phyloP scores from a whole-genome alignment of 2,113 vertebrate genomes.

The Tauraco erythrolophus region DNA sequence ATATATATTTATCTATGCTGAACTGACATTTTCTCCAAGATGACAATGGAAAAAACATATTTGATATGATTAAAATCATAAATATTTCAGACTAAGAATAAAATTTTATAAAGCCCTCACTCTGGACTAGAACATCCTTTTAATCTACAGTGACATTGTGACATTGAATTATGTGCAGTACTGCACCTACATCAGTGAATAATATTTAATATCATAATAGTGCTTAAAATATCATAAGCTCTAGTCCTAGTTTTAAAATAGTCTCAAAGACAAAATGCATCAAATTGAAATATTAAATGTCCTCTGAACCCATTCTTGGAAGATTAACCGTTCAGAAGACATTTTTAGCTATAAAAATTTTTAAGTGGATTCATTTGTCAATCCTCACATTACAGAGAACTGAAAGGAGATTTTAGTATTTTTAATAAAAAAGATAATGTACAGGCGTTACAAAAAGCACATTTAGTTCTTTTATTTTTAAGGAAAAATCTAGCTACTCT shows the following conservation, averaged over 20 bases:
- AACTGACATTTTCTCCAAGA: background rate
- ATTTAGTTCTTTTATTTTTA: background rate
- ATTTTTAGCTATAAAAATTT: background rate
- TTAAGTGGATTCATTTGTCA: background rate
- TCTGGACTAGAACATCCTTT: conserved; percentile 4
- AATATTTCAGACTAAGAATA: conserved; percentile 22
- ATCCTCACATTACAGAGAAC: background rate
- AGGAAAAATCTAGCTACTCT: background rate
- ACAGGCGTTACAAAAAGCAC: background rate
- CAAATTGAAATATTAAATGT: conserved; percentile 60
- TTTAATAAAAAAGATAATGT: background rate
- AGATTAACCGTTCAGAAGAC: conserved; percentile 27
- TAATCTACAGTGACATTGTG: conserved; percentile 70
- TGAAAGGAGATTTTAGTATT: background rate
- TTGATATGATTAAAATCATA: background rate
- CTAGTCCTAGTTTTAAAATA: conserved; percentile 47
- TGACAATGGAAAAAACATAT: background rate
- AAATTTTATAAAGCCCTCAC: conserved; percentile 5
- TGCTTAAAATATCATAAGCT: conserved; percentile 68
- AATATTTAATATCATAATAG: conserved; percentile 74
- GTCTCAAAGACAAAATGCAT: conserved; percentile 50
- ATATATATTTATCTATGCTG: background rate
- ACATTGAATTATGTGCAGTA: conserved; percentile 66
- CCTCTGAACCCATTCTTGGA: background rate
- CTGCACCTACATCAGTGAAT: conserved; percentile 43